Conservation (phyloP, 2,888 invertebrate species). For the Thera obeliscata region DNA sequence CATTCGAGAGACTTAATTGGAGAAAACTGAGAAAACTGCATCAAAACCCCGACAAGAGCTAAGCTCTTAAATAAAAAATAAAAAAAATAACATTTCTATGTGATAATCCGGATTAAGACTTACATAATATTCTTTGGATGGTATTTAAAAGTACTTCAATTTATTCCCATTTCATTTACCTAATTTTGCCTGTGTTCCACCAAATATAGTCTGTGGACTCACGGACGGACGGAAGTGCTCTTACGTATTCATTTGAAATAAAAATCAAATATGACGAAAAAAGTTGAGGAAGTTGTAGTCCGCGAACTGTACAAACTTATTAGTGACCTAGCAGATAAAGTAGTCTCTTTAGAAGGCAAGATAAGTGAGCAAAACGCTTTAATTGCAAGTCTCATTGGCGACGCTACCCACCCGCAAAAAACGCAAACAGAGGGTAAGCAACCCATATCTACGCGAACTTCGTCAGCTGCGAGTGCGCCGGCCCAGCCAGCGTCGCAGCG, state of each 20-base stretch:
- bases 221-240: not conserved
- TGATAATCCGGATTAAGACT: too few relatives aligned
- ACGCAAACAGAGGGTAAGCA: conserved; percentile 19
- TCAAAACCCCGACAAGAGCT: too few relatives aligned
- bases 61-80: too few relatives aligned
- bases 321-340: conserved; percentile 3
- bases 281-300: conserved; percentile 6
- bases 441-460: too few relatives aligned
- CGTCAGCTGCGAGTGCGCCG: not conserved
- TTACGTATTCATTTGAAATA: not conserved
- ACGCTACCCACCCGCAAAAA: conserved; percentile 1
- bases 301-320: conserved; percentile 10
- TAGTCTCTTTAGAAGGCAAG: conserved; percentile 3
- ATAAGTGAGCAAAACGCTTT: conserved; percentile 8
- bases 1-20: too few relatives aligned
- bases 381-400: conserved; percentile 1
- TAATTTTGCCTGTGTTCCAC: too few relatives aligned
- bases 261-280: conserved; percentile 9
- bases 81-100: too few relatives aligned
- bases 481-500: conserved; percentile 1
- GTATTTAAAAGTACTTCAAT: too few relatives aligned
- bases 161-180: too few relatives aligned
- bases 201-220: too few relatives aligned
- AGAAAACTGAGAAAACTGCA: too few relatives aligned
- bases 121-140: too few relatives aligned